phyloP scores from a whole-genome alignment of 2,888 invertebrate genomes.

The Trachelus tabidus region DNA sequence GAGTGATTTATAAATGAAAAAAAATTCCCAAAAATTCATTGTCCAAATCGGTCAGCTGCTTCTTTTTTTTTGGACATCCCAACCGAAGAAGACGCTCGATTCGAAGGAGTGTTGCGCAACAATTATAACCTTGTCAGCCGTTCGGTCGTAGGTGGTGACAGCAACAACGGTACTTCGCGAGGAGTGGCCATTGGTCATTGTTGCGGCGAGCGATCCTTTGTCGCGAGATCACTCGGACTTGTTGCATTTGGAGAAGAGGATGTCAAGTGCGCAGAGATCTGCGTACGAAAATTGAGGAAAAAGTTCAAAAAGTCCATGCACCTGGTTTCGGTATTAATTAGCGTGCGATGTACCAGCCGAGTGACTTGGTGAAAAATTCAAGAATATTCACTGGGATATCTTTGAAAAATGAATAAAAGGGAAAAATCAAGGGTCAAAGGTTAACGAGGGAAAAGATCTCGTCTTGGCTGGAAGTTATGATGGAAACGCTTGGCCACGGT shows the following conservation, averaged over 20 bases:
- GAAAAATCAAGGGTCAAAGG: background rate
- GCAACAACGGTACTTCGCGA: constrained; percentile 28
- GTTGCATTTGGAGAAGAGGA: background rate
- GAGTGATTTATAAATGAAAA: background rate
- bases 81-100: background rate
- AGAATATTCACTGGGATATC: background rate
- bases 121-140: background rate
- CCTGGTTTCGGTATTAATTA: background rate
- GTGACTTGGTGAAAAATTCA: background rate
- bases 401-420: background rate
- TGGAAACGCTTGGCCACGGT: background rate
- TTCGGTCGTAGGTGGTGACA: constrained; percentile 12
- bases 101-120: background rate
- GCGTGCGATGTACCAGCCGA: background rate
- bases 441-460: background rate
- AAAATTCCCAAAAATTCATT: background rate
- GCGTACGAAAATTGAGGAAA: background rate
- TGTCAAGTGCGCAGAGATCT: background rate
- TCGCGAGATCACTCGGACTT: background rate
- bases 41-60: background rate
- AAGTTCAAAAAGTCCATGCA: background rate
- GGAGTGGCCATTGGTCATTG: constrained; percentile 32
- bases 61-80: background rate
- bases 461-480: background rate
- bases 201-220: constrained; percentile 26